Evolutionary conservation across 1,140 invertebrate genomes (phyloP), one percentile per base, ranked within the genome.

Genomic region (Spodoptera frugiperda): DNA sequence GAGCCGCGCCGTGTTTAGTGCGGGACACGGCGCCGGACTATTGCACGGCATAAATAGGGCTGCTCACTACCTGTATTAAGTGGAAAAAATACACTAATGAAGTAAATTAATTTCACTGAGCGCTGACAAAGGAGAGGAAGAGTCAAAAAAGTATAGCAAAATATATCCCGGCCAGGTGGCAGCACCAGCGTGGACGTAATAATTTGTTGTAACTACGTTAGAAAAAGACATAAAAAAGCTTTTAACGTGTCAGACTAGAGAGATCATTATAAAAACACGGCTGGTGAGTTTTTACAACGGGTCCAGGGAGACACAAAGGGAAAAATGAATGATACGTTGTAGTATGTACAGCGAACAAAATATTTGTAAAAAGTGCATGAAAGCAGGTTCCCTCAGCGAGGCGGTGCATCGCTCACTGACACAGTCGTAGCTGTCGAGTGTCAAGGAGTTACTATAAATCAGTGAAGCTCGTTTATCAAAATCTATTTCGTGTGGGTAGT

Each of bases 241-340:
- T 61, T 61, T 61, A 17, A 53, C 15, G 6, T 53, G 19, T 10
- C n/a, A 10, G 14, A 55, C n/a, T 15, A 65, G 39, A 65, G 48
- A 21, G 1, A 17, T 65, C 39, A 65, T 48, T 65, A 46, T 48
- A 65, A 65, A 48, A 21, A 46, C 17, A 48, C 61, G 39, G 61
- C 15, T 65, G 39, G 39, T 0, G 39, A 21, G 15, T 48, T 21
- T 65, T 14, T 21, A 65, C 15, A 48, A 39, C n/a, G 44, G 48
- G 44, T 19, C 17, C 15, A 65, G 15, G 19, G 33, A 39, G 33
- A 39, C 9, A 14, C 21, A 21, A 65, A 46, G 39, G 12, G 11
- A 65, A n/a, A 48, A 21, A 48, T 19, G 48, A 65, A 65, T 55
- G 21, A 55, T 10, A 55, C 21, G 11, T 55, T 55, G 10, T 25